These are phyloP conservation scores for Ditula angustiorana DNA, from an alignment of 2,888 invertebrate species.

Conservation along the genomic window DNA sequence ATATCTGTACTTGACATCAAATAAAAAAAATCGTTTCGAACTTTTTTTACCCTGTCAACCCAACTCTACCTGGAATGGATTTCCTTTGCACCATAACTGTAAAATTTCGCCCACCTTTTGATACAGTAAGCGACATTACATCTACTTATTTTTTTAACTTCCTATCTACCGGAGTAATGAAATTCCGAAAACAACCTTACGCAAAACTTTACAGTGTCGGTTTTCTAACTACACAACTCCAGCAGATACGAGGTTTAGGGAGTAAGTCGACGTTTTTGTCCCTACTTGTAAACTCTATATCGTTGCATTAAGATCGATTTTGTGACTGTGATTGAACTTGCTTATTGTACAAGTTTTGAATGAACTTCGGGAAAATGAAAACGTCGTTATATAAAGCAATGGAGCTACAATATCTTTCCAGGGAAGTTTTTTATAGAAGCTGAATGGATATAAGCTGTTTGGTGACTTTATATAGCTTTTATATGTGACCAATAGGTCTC, in stretches of 20 bases:
- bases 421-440: constrained; percentile 8
- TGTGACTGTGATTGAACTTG: constrained; percentile 1
- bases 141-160: too few relatives aligned
- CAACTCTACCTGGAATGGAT: constrained; percentile 23
- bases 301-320: constrained; percentile 7
- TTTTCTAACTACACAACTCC: too few relatives aligned
- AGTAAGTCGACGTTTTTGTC: too few relatives aligned
- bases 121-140: neutral
- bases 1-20: neutral
- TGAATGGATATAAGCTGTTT: neutral
- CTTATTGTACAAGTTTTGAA: constrained; percentile 27
- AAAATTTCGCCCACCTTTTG: constrained; percentile 29
- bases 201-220: too few relatives aligned
- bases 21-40: neutral
- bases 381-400: constrained; percentile 9
- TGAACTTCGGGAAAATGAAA: constrained; percentile 28
- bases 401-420: constrained; percentile 11
- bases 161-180: too few relatives aligned
- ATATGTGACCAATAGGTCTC: too few relatives aligned
- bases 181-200: too few relatives aligned
- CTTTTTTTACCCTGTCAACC: constrained; percentile 24
- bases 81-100: constrained; percentile 34
- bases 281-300: neutral
- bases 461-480: neutral
- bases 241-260: too few relatives aligned